A percentile compares a stretch with the other conserved stretches of the same genome.
Evolutionary conservation across 1,140 invertebrate genomes (phyloP).

Genomic region (Meloidogyne floridensis): DNA sequence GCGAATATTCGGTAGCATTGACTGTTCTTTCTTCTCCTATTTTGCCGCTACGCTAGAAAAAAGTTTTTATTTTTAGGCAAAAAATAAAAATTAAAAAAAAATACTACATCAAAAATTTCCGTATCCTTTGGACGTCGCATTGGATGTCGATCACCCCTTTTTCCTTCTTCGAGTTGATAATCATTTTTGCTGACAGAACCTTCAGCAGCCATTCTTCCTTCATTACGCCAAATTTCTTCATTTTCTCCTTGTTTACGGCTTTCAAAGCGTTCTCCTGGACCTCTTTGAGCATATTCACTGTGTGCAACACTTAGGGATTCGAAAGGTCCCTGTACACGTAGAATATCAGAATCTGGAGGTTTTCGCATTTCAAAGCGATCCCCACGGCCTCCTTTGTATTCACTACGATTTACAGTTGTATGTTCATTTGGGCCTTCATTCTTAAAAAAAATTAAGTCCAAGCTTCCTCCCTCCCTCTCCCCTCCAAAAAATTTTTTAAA

Average conservation of each 20-base stretch:
- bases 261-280: constrained; percentile 20
- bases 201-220: constrained; percentile 13
- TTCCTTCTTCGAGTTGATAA: constrained; percentile 13
- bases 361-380: constrained; percentile 34
- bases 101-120: constrained; percentile 2
- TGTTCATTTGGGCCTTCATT: constrained; percentile 25
- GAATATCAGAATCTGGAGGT: constrained; percentile 29
- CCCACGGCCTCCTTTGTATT: constrained; percentile 15
- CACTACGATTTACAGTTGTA: constrained; percentile 29
- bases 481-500: not conserved
- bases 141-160: constrained; percentile 31
- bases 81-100: constrained; percentile 10
- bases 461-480: too few relatives aligned
- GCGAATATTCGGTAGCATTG: constrained; percentile 11
- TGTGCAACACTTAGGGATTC: constrained; percentile 7
- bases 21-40: constrained; percentile 14
- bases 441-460: constrained; percentile 1
- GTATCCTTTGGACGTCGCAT: constrained; percentile 4
- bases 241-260: constrained; percentile 3
- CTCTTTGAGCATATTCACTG: constrained; percentile 20
- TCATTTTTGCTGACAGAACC: constrained; percentile 23
- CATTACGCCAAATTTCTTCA: constrained; percentile 20
- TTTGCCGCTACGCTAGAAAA: constrained; percentile 7
- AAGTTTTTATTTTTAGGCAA: not conserved
- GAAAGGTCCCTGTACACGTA: constrained; percentile 24